Base-by-base conservation (phyloP, 1,140 invertebrate genomes). In the Zaprionus capensis region DNA sequence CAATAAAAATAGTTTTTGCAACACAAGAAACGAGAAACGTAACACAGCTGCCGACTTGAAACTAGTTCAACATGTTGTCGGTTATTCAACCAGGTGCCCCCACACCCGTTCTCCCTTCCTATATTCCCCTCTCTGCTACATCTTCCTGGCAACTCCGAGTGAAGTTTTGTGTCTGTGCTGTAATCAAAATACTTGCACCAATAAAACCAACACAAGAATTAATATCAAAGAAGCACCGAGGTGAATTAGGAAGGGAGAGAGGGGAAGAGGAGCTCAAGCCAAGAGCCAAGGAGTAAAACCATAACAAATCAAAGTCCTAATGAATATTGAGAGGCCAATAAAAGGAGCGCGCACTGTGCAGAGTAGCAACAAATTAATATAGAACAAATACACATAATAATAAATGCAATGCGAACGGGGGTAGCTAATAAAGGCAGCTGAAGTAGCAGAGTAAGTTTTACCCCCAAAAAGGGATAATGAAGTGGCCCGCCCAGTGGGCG, bases 271-370 rank as follows among this genome's bases (percentile, higher is more conserved):
- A 61, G 36, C 34, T 24, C 31, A 61, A 14, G 53, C 31, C 24
- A 55, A 63, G 69, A 75, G 68, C 53, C 69, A 70, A 71, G 74
- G 12, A 63, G 76, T 49, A 79, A 86, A 90, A 81, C 81, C 86
- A 80, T 88, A 88, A 88, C 85, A 88, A 90, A 90, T 90, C 85
- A 88, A 80, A 88, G 86, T 67, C 73, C 86, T 88, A 88, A 88
- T 88, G 85, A 88, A 88, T 88, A 88, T 88, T 88, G 86, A 88
- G 81, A 80, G 82, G 78, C 75, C 72, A 87, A 84, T 84, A 87
- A 87, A 87, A 76, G 81, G 74, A 83, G 62, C 75, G 70, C 78
- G 68, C 56, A 63, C n/a, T 46, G 41, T 46, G n/a, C 5, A 75
- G 65, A 80, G 70, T 31, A 73, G 78, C 85, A 80, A 85, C 81